These are phyloP conservation scores for Dynastes grantii DNA, from an alignment of 2,888 invertebrate species.

Conservation along the genomic window DNA sequence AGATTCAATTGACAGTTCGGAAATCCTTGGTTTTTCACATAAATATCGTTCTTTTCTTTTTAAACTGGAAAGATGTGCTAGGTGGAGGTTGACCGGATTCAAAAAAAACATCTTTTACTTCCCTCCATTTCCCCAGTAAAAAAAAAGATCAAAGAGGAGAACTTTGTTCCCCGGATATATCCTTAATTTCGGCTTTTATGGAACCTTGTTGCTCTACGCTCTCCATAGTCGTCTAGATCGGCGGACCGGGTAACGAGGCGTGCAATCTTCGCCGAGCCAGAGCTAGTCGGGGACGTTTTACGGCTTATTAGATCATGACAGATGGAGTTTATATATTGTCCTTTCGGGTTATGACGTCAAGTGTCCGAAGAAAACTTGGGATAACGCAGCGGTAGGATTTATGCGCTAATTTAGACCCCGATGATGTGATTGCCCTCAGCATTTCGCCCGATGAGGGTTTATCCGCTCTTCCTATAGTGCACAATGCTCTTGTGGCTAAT, in stretches of 20 bases:
- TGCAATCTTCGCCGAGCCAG: conserved; percentile 49
- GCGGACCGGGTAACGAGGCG: conserved; percentile 46
- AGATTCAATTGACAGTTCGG: conserved; percentile 59
- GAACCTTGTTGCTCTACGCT: conserved; percentile 50
- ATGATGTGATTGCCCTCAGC: background rate
- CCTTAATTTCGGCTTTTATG: conserved; percentile 52
- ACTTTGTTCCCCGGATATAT: conserved; percentile 3
- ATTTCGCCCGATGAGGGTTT: background rate
- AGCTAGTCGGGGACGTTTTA: conserved; percentile 28
- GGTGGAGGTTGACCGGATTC: background rate
- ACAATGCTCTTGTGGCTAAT: background rate
- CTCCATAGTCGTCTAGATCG: background rate
- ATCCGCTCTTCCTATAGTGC: background rate
- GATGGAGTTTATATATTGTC: conserved; percentile 53
- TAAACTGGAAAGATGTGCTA: conserved; percentile 25
- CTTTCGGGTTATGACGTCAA: conserved; percentile 48
- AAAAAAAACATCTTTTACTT: too few species aligned
- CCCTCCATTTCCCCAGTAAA: too few species aligned
- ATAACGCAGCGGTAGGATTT: conserved; percentile 17
- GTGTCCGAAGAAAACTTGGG: conserved; percentile 22
- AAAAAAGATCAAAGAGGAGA: background rate
- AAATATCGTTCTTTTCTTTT: conserved; percentile 44
- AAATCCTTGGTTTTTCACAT: conserved; percentile 45
- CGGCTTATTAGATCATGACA: conserved; percentile 54
- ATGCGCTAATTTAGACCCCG: conserved; percentile 29